Base-by-base conservation (phyloP, 2,113 vertebrate species). In the Psittacula cyanocephala region DNA sequence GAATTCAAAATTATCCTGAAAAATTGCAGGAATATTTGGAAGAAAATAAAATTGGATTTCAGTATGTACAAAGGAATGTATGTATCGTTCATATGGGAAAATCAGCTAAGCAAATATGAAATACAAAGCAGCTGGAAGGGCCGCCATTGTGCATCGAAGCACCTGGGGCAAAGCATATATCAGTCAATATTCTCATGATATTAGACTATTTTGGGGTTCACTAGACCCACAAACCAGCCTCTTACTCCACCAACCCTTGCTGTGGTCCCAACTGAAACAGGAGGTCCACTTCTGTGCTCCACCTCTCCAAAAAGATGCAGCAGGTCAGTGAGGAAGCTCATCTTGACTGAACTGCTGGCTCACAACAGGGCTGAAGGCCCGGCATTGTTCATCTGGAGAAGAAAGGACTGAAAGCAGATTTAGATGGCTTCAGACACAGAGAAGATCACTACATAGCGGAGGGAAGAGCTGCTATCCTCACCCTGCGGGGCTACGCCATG, bases 21-120 rank as follows among this genome's bases (percentile, higher is more conserved):
- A 53, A 63, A 33, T 2, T 22, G 29, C 59, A 29, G 77, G 53
- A 62, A 7, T 37, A 3, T n/a, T 28, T 74, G 89, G 52, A 28
- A 7, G 39, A 47, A 17, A 16, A n/a, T 23, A 63, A 8, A 11
- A 15, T 15, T 50, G n/a, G 15, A 20, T 69, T 75, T 64, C 20
- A 2, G 17, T 35, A 4, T 7, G 47, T 47, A 8, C 2, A 5
- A 28, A 62, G 50, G 74, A 37, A 59, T 1, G 16, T 20, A 3
- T 17, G 60, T 29, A 4, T 23, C 4, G 1, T 3, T 7, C 18
- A 3, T 8, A 31, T 0, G 2, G 59, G 46, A 10, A 43, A 49
- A 24, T 37, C 39, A 29, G 47, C 44, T 23, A 0, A 39, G 39
- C 4, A 18, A 17, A 10, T 6, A 5, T 0, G 6, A 49, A 12